Conservation (phyloP, 2,888 invertebrate genomes). For the Torymus aiolomorphi region DNA sequence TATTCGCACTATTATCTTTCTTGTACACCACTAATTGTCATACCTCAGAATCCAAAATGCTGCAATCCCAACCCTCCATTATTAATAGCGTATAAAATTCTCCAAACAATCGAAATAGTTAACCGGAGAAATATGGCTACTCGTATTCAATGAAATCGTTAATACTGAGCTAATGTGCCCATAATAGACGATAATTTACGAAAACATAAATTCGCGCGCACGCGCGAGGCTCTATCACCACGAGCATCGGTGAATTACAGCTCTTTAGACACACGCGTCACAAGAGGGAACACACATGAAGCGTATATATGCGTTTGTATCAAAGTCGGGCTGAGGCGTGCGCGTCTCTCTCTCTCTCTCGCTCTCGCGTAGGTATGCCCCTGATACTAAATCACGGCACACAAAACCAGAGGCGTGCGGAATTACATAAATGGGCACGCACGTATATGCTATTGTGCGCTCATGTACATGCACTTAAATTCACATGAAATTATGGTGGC, state of each 20-base stretch:
- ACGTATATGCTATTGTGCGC: slow-evolving; percentile 2
- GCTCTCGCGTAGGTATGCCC: not conserved
- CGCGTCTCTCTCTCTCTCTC: too few relatives aligned
- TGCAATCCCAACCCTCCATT: not conserved
- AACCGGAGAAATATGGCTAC: not conserved
- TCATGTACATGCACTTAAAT: too few relatives aligned
- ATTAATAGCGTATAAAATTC: slow-evolving; percentile 18
- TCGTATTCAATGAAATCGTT: slow-evolving; percentile 22
- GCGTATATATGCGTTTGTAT: not conserved
- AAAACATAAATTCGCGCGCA: slow-evolving; percentile 29
- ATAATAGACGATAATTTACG: slow-evolving; percentile 37
- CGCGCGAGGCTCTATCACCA: not conserved
- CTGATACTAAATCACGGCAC: slow-evolving; percentile 16
- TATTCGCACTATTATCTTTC: too few relatives aligned
- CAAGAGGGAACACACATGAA: not conserved
- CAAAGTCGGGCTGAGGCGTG: not conserved
- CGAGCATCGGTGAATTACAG: slow-evolving; percentile 9
- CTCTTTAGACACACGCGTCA: slow-evolving; percentile 11
- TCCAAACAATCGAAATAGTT: slow-evolving; percentile 20
- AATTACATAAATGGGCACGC: too few relatives aligned
- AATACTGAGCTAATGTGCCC: not conserved
- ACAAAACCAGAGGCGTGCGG: too few relatives aligned
- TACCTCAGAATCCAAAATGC: not conserved
- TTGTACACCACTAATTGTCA: too few relatives aligned
- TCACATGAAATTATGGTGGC: too few relatives aligned